Conservation (phyloP, 2,888 invertebrate genomes). For the Julus scanicus region DNA sequence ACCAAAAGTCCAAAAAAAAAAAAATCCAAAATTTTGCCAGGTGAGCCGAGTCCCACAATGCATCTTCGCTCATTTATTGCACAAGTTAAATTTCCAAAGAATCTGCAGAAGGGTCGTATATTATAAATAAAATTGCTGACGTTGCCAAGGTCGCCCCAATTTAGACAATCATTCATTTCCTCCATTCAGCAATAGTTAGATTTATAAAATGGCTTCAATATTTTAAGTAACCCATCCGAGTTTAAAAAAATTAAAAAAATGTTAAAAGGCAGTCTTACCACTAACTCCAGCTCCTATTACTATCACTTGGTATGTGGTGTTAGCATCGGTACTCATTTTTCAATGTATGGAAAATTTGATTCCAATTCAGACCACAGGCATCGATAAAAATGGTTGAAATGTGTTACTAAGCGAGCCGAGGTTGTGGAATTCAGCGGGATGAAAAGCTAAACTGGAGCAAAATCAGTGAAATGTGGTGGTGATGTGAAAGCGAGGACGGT, state of each 20-base stretch:
- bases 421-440: not conserved
- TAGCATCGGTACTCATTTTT: not conserved
- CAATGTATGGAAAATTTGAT: not conserved
- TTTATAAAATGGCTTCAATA: not conserved
- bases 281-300: constrained; percentile 48
- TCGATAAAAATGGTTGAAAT: not conserved
- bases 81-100: no score
- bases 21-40: no score
- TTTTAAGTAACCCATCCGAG: not conserved
- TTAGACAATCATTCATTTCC: not conserved
- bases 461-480: not conserved
- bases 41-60: no score
- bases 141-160: constrained; percentile 21
- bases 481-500: not conserved
- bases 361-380: not conserved
- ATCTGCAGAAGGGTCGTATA: no score
- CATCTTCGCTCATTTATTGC: no score
- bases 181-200: not conserved
- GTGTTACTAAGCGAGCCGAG: not conserved
- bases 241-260: no score
- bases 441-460: not conserved
- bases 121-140: not conserved
- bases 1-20: no score
- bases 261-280: not conserved
- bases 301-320: constrained; percentile 43